Base-by-base conservation (phyloP, 2,888 invertebrate species). In the Plusia festucae region DNA sequence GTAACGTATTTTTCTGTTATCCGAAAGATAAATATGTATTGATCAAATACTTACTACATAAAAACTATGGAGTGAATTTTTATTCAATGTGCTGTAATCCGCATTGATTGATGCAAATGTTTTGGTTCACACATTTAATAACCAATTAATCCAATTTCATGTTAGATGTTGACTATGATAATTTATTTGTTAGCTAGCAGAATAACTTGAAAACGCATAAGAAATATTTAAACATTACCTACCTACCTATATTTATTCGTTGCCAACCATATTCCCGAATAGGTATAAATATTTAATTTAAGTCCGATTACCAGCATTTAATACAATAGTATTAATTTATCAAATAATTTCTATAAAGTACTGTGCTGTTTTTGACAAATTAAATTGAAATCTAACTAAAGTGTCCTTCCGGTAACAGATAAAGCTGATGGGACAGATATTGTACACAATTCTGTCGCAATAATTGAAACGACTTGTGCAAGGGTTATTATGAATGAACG, bases 301-400 rank as follows among this genome's bases (percentile, higher is more conserved):
- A 40, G n/a, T 40, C n/a, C 13, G 34, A 24, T 24, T 3, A 2
- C 30, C 30, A 30, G 9, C 30, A 30, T 30, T 9, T 9, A 30
- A 30, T 30, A 30, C 9, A 30, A 30, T n/a, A n/a, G n/a, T 30
- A 30, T 40, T 40, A 40, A n/a, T 15, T 40, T 40, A n/a, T n/a
- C 8, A 49, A 49, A 9, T 49, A 2, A 49, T 20, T 20, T 20
- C 11, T 49, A 7, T 11, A 3, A 20, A 7, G 46, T 40, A 40
- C 7, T 3, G 18, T 46, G 1, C 46, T 49, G 46, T 49, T 18
- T 20, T 20, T 20, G 57, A 64, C 61, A 53, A 60, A 57, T 18
- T 20, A 2, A 49, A 49, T 20, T 49, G 9, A 20, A 49, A 20
- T 49, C 11, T 49, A 49, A 49, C 40, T n/a, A 30, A 30, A 40